Base-by-base conservation (phyloP, 2,797 vertebrate genomes). In the Bufotes viridis region DNA sequence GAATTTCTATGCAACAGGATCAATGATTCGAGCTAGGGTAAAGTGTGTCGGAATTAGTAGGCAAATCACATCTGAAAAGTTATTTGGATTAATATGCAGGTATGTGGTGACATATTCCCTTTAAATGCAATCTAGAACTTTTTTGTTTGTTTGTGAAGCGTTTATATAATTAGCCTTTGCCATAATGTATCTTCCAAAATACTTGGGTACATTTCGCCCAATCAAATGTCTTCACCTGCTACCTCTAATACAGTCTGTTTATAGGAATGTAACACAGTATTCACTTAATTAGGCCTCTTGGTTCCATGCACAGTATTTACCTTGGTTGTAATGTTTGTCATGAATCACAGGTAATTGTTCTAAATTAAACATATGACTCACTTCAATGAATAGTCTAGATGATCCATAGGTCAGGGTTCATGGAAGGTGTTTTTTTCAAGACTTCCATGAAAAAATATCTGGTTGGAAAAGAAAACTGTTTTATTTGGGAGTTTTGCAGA, bases 401-500 rank as follows among this genome's bases (percentile, higher is more conserved):
- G 85, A 89, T 89, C 84, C 80, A 61, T 86, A 89, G 88, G 85
- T 89, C 81, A 89, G 65, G 81, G 85, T 87, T 84, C 88, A 87
- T 13, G 22, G 85, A 83, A 87, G 85, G 65, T 89, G 81, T 80
- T 89, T 89, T 89, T 88, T 89, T 87, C 75, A 34, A 78, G 85
- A 87, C 85, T 89, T 89, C 88, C 88, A 87, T 89, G 80, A 87
- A 89, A 89, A 89, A 89, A 89, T 89, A 87, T 83, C 88, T 89
- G 88, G 88, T 89, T 80, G 88, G 88, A 89, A 89, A 95, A 93
- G 82, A 90, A 90, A 92, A 92, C 92, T 93, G 92, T 94, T 95
- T 95, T 95, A 93, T 93, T 95, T 95, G 93, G 91, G 92, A 93
- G 85, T 94, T 93, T 72, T 92, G 91, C 90, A 94, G 93, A 95